A percentile compares a stretch with the other conserved stretches of the same genome.
phyloP scores from a whole-genome alignment of 2,797 vertebrate genomes.

The Myioborus miniatus region DNA sequence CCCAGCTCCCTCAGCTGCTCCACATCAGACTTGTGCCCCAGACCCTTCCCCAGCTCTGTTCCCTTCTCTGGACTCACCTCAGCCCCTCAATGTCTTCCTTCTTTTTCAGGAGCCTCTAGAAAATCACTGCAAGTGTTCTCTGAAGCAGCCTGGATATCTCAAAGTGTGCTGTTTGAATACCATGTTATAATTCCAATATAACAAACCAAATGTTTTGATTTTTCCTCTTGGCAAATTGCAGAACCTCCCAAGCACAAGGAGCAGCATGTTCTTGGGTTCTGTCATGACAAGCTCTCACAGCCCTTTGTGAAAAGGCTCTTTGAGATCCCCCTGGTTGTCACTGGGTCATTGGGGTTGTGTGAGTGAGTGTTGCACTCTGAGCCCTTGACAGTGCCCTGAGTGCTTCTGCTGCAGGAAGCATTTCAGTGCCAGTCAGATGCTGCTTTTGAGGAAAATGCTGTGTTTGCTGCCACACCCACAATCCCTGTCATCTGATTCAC shows the following conservation, averaged over 20 bases:
- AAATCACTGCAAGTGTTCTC: background rate
- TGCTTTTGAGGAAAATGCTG: background rate
- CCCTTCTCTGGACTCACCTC: background rate
- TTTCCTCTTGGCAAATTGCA: background rate
- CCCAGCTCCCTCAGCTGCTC: background rate
- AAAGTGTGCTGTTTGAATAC: background rate
- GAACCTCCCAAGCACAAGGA: background rate
- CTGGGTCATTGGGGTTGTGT: background rate
- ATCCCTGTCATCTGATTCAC: rapidly evolving
- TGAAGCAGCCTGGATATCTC: background rate
- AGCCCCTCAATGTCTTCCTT: background rate
- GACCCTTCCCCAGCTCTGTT: background rate
- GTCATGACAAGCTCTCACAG: background rate
- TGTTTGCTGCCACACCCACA: background rate
- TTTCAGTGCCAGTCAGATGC: background rate
- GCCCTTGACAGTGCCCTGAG: background rate
- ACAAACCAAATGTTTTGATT: background rate
- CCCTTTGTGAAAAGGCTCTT: background rate
- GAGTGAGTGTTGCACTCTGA: background rate
- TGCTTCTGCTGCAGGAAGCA: background rate
- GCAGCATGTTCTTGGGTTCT: background rate
- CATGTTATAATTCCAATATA: background rate
- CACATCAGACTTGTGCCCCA: background rate
- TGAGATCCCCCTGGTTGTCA: background rate
- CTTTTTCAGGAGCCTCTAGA: background rate